These are phyloP conservation scores for Dusona sp. DNA, from an alignment of 2,888 invertebrate species.

Conservation along the genomic window DNA sequence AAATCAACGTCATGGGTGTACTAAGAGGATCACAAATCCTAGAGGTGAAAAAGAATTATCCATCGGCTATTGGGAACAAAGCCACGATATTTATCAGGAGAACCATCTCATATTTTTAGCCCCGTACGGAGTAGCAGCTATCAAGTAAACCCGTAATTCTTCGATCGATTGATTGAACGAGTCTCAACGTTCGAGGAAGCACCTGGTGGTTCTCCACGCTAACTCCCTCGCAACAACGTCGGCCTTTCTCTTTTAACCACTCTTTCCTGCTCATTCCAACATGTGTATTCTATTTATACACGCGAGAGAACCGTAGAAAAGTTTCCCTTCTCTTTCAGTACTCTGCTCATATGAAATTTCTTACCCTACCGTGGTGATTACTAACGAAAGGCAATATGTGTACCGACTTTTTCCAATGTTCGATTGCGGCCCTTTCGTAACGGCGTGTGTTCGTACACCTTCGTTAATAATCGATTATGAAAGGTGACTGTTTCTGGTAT, in stretches of 20 bases:
- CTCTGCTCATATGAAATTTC: constrained; percentile 28
- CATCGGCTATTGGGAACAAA: neutral
- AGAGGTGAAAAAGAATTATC: neutral
- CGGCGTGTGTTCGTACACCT: constrained; percentile 63
- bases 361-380: constrained; percentile 18
- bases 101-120: constrained; percentile 30
- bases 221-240: constrained; percentile 67
- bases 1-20: neutral
- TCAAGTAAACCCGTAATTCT: constrained; percentile 52
- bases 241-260: constrained; percentile 58
- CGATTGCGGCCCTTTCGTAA: constrained; percentile 69
- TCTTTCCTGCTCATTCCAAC: constrained; percentile 7
- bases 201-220: constrained; percentile 77
- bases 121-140: constrained; percentile 7
- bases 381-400: constrained; percentile 32
- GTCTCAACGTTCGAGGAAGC: constrained; percentile 76
- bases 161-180: constrained; percentile 78
- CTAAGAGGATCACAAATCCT: neutral
- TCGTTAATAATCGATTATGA: constrained; percentile 83
- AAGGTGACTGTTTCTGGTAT: constrained; percentile 78
- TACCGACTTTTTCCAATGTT: constrained; percentile 40
- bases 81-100: constrained; percentile 47
- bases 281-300: constrained; percentile 57
- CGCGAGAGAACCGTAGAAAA: constrained; percentile 46
- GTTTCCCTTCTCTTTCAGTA: constrained; percentile 49